Conservation (phyloP, 2,888 invertebrate genomes). For the Aspidiotus rigidus region DNA sequence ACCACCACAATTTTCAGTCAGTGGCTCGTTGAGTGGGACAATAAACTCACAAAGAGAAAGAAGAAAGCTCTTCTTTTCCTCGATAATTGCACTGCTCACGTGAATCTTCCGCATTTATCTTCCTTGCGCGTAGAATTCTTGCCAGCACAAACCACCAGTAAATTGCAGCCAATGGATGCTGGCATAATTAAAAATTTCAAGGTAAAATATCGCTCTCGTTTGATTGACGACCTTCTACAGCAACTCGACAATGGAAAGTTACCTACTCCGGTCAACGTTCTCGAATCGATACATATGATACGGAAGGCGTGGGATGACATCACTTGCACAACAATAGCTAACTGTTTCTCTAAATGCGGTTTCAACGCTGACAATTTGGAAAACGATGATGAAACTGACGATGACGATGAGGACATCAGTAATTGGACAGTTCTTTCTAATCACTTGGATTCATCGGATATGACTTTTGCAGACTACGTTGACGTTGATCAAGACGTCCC, state of each 20-base stretch:
- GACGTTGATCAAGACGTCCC: background rate
- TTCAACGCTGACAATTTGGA: background rate
- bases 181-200: background rate
- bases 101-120: no score
- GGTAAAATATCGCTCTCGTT: background rate
- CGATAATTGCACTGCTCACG: no score
- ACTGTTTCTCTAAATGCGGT: slow-evolving; percentile 2
- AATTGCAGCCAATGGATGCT: background rate
- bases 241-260: background rate
- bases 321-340: background rate
- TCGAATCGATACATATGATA: no score
- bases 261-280: background rate
- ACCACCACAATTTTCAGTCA: slow-evolving; percentile 14
- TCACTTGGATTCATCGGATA: background rate
- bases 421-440: background rate
- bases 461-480: background rate
- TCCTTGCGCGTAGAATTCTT: background rate
- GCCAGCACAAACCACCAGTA: background rate
- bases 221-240: background rate
- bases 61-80: background rate
- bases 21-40: slow-evolving; percentile 17
- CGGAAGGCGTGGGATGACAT: background rate
- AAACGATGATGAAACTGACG: background rate
- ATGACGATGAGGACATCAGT: background rate
- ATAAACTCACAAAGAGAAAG: background rate